Percentiles rank a stretch among this genome's conserved stretches.
These are phyloP conservation scores for Eugnorisma glareosa DNA, from an alignment of 2,888 invertebrate genomes.

Conservation along the genomic window DNA sequence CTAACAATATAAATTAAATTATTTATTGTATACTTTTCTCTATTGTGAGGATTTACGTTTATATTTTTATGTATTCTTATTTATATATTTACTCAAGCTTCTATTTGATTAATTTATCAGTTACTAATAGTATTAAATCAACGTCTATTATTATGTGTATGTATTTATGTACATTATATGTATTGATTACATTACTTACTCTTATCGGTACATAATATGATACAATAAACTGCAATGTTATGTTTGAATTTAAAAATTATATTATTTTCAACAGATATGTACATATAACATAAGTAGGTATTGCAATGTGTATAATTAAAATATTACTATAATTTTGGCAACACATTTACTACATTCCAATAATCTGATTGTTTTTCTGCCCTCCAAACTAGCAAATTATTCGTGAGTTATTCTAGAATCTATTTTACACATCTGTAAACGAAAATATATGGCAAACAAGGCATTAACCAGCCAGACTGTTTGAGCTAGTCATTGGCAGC, in stretches of 20 bases:
- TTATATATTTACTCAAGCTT: neutral
- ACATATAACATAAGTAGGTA: conserved; percentile 31
- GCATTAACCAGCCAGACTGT: neutral
- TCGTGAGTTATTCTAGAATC: neutral
- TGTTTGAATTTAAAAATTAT: neutral
- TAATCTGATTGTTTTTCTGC: neutral
- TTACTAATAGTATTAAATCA: neutral
- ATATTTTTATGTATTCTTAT: neutral
- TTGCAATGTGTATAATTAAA: neutral
- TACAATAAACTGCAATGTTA: neutral
- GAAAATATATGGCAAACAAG: neutral
- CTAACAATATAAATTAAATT: conserved; percentile 54
- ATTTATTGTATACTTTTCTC: conserved; percentile 53
- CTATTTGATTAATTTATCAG: neutral
- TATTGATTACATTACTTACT: conserved; percentile 32
- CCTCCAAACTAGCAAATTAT: neutral
- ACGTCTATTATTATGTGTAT: neutral
- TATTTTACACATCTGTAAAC: neutral
- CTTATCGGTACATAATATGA: conserved; percentile 6
- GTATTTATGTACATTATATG: neutral
- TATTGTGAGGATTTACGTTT: neutral
- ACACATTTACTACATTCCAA: neutral
- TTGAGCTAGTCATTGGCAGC: conserved; percentile 14
- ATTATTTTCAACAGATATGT: conserved; percentile 15
- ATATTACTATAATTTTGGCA: neutral